Evolutionary conservation across 2,797 vertebrate genomes (phyloP), one percentile per base, ranked within the genome.

Genomic region (Columba guinea): DNA sequence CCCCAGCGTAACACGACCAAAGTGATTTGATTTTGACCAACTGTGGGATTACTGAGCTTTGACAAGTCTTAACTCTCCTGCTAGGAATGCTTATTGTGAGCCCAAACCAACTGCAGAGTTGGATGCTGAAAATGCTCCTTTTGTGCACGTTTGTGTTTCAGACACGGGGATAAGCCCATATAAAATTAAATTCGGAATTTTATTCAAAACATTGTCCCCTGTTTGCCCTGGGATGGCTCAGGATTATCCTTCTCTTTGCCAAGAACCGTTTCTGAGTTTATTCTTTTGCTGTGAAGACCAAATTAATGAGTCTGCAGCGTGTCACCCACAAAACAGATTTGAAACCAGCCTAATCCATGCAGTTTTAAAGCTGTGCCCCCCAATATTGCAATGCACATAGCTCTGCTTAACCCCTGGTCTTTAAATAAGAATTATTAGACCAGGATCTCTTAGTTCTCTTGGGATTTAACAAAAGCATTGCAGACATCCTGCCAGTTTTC

Each of bases 141-240:
- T 80, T 78, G 32, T 26, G 20, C n/a, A 39, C 28, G 24, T 69
- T 49, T 90, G 27, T 46, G 9, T 49, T 84, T 76, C 49, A 53
- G 46, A 35, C n/a, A 23, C 2, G 0, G 6, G 20, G 37, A 39
- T 14, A 55, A 79, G 1, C 11, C 51, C 16, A 24, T 30, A 37
- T 28, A 34, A 68, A 82, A 27, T 11, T 35, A 64, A n/a, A 55
- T 59, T 23, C 10, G 18, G 13, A 16, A 39, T n/a, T 78, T 52
- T 44, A 35, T 15, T 64, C 49, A 74, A 28, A 73, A 39, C 18
- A 11, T 49, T 23, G 5, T 27, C 14, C 18, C 37, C 9, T 4
- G 1, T 56, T 71, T 53, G 13, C n/a, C 34, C 32, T 62, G 15
- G 35, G 28, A 8, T 7, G 65, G 19, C 41, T 75, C 39, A 56